Evolutionary conservation across 2,797 vertebrate species (phyloP), one percentile per base, ranked within the genome.

Genomic region (Spea hammondii): DNA sequence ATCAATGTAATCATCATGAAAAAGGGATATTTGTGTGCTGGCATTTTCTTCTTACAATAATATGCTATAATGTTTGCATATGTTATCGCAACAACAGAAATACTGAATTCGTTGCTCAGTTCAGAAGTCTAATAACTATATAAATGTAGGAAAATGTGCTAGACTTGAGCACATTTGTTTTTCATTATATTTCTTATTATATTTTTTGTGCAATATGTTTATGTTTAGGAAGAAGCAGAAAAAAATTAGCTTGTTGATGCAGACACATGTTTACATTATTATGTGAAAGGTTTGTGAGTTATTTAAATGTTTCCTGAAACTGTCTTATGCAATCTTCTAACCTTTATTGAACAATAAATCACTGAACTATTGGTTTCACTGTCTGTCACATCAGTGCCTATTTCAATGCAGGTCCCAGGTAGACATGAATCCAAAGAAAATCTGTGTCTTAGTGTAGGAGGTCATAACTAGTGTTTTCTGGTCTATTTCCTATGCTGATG

Each of bases 1-100:
- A 65, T 66, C 62, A 57, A 47, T 67, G 50, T 47, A 67, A 59
- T 76, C 13, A 67, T 76, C 45, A 50, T 32, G 46, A 68, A 68
- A 46, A 67, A 46, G 3, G 45, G 9, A 59, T 46, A 32, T 46
- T 2, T 66, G 44, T 47, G 8, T 47, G 9, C 14, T 6, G 5
- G 48, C 44, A 5, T 49, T 13, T 48, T 49, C n/a, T 62, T 62
- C 59, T 32, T 62, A 32, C n/a, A 45, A 65, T 65, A 47, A 45
- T 65, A 9, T 46, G 9, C 11, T 68, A 68, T 48, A 49, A 68
- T 68, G 65, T 68, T 68, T 68, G 65, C 45, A 68, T 69, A 69
- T 69, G 67, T 69, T 69, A 53, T 48, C 5, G 5, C 8, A 13
- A 13, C 7, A 9, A n/a, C 67, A 69, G 32, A 69, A 53, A 13